These are phyloP conservation scores for Hemibagrus wyckioides DNA, from an alignment of 2,113 vertebrate species.

Conservation along the genomic window DNA sequence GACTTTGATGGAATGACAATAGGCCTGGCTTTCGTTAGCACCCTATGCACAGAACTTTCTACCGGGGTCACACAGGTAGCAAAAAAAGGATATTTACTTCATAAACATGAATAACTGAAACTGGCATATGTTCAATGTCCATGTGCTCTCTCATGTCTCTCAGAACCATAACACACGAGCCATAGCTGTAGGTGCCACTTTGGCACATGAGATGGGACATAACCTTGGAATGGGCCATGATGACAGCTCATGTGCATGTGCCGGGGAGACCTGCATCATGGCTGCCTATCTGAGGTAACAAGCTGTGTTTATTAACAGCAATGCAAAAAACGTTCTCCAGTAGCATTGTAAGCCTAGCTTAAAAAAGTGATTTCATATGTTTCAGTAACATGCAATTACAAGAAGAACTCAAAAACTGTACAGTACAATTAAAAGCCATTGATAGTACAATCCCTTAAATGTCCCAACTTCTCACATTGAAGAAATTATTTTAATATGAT, in stretches of 20 bases:
- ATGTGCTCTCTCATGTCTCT: background rate
- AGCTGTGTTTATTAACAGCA: background rate
- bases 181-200: conserved; percentile 80
- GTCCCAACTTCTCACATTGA: too few relatives aligned
- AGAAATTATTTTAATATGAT: too few relatives aligned
- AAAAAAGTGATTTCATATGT: too few relatives aligned
- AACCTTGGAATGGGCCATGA: conserved; percentile 92
- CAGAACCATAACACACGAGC: conserved; percentile 80
- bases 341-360: too few relatives aligned
- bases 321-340: too few relatives aligned
- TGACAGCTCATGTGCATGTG: conserved; percentile 72
- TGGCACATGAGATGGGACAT: conserved; percentile 94
- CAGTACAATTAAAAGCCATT: too few relatives aligned
- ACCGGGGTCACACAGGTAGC: conserved; percentile 75
- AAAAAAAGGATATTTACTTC: too few relatives aligned
- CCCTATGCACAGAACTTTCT: conserved; percentile 68
- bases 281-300: conserved; percentile 77
- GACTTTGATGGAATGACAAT: conserved; percentile 74
- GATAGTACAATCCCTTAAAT: too few relatives aligned
- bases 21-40: conserved; percentile 73
- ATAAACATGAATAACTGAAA: background rate
- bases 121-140: background rate
- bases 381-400: too few relatives aligned
- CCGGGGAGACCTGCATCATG: conserved; percentile 80
- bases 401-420: too few relatives aligned